Evolutionary conservation across 1,140 invertebrate genomes (phyloP).

Genomic region (Lithobius niger): DNA sequence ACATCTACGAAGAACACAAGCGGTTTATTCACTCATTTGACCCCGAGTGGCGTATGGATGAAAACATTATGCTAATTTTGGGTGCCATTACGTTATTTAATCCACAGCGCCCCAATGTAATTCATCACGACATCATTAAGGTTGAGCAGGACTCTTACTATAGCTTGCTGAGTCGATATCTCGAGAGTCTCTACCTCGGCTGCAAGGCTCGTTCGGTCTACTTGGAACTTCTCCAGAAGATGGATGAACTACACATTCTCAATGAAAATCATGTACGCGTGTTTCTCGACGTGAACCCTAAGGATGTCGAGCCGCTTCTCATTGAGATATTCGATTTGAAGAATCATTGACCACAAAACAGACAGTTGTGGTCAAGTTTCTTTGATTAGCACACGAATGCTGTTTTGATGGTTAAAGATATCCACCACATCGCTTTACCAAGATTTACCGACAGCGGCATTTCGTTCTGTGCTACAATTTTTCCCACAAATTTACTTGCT

Average conservation of each 20-base stretch:
- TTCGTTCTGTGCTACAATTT: too few relatives aligned
- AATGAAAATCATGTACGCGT: conserved; percentile 76
- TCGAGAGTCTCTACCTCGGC: conserved; percentile 65
- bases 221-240: conserved; percentile 72
- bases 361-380: background rate
- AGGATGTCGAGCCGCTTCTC: conserved; percentile 72
- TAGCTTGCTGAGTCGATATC: conserved; percentile 66
- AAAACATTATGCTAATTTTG: conserved; percentile 76
- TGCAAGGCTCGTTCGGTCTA: conserved; percentile 74
- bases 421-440: too few relatives aligned
- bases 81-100: conserved; percentile 80
- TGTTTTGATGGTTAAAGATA: too few relatives aligned
- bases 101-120: conserved; percentile 59
- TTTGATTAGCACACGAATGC: background rate
- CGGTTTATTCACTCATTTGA: conserved; percentile 67
- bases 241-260: conserved; percentile 67
- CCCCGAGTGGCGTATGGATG: conserved; percentile 60
- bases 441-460: too few relatives aligned
- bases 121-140: conserved; percentile 70
- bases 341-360: conserved; percentile 14
- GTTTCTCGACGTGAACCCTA: conserved; percentile 78
- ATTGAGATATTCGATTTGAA: conserved; percentile 89
- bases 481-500: too few relatives aligned
- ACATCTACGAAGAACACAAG: conserved; percentile 70
- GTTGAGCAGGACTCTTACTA: conserved; percentile 85